Evolutionary conservation across 2,797 vertebrate genomes (phyloP), one percentile per base, ranked within the genome.

Genomic region (Acipenser oxyrinchus): DNA sequence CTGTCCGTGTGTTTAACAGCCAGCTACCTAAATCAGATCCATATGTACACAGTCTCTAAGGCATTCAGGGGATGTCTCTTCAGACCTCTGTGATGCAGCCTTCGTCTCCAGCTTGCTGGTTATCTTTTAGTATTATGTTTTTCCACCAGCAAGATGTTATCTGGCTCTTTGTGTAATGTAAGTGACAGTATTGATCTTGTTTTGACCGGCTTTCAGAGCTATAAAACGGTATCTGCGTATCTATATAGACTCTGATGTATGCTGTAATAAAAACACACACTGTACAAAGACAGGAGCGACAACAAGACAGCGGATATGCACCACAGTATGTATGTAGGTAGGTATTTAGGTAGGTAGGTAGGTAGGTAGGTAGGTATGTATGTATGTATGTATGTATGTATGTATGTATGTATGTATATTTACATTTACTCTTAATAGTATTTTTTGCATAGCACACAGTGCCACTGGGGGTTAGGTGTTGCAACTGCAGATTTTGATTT

Each of bases 131-230:
- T 7, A 58, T 6, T 48, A 10, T 62, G 13, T 23, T 62, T 62
- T 62, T 37, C 60, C 62, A 65, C 58, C 59, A 55, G 63, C 52
- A 57, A 68, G 63, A 71, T 68, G 70, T 68, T 65, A 71, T 65
- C 66, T 61, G 18, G 49, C 13, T 66, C 55, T 53, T 51, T 48
- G 66, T 37, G 70, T 37, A 62, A 65, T 13, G 58, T 66, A 2
- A 67, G 12, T 67, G 50, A 67, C 66, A 55, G 58, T 65, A 71
- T 68, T 58, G 70, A 71, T 70, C 62, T 61, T 53, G 63, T 66
- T 66, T 60, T 50, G 52, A 63, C 69, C 69, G 66, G 61, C 49
- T 59, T 51, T 55, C 8, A 58, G 55, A 55, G 60, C 61, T 52
- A 51, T 15, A 11, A 58, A 70, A 53, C 52, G 57, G 57, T 59